phyloP scores from a whole-genome alignment of 1,140 invertebrate genomes.

The Drosophila trapezifrons region DNA sequence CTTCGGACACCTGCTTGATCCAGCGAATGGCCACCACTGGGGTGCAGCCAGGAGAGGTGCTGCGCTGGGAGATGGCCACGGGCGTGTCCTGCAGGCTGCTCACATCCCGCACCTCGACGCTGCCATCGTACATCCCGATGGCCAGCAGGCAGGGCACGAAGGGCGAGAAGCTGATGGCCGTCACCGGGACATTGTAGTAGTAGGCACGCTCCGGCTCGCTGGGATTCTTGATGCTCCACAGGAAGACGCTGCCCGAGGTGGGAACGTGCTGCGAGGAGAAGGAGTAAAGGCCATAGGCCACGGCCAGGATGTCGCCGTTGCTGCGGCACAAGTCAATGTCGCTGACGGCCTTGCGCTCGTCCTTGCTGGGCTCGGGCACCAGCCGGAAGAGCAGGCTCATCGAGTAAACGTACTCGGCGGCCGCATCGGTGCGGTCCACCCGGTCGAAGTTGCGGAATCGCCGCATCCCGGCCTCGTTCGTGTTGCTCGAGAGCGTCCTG shows the following conservation, averaged over 20 bases:
- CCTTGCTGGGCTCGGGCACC: slow-evolving; percentile 53
- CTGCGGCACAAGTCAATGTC: slow-evolving; percentile 87
- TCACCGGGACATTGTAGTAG: slow-evolving; percentile 88
- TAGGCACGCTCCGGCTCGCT: slow-evolving; percentile 91
- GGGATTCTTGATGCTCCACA: slow-evolving; percentile 95
- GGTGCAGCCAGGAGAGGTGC: slow-evolving; percentile 86
- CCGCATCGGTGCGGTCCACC: slow-evolving; percentile 85
- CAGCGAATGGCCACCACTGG: slow-evolving; percentile 88
- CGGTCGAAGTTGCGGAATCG: slow-evolving; percentile 65
- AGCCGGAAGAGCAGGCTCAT: slow-evolving; percentile 88
- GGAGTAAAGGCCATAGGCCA: slow-evolving; percentile 88
- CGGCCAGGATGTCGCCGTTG: slow-evolving; percentile 88
- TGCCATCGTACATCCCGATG: slow-evolving; percentile 91
- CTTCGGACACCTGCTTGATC: slow-evolving; percentile 77
- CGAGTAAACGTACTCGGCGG: slow-evolving; percentile 87
- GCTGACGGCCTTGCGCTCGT: slow-evolving; percentile 84
- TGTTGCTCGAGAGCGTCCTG: slow-evolving; percentile 63
- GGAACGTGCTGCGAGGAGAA: slow-evolving; percentile 70
- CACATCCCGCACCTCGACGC: slow-evolving; percentile 89
- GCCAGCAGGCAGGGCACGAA: slow-evolving; percentile 89
- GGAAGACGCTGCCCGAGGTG: slow-evolving; percentile 85
- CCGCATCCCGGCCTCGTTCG: slow-evolving; percentile 47
- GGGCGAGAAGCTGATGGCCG: slow-evolving; percentile 90
- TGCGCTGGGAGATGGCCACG: slow-evolving; percentile 85
- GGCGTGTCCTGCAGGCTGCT: slow-evolving; percentile 82